Evolutionary conservation across 2,113 vertebrate species (phyloP), one percentile per base, ranked within the genome.

Genomic region (Ceyx melanurus): DNA sequence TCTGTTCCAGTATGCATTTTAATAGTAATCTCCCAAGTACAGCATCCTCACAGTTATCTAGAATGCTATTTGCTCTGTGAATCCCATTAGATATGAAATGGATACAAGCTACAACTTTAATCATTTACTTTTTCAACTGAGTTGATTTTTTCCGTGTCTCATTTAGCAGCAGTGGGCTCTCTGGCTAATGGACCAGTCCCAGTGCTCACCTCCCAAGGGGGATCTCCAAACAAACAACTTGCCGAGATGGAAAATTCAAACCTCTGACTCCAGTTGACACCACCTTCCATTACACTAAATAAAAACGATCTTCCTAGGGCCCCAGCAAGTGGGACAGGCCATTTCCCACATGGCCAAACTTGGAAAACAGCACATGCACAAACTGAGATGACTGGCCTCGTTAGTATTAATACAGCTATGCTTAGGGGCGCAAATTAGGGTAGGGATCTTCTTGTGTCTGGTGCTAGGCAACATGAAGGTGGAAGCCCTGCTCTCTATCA

Each of bases 241-340:
- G 0, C 43, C 1, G 29, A 80, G 89, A 93, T 45, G 75, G 87
- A 93, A 94, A 50, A 91, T 92, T 80, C 89, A 93, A 85, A 85
- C 75, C 64, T 57, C 81, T 60, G 91, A 73, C 91, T 92, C 75
- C 94, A 94, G 89, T 81, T 93, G 91, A 90, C 84, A 82, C 62
- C 87, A 89, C 74, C 84, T 79, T 93, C 87, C 75, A 80, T 85
- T 80, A 95, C 81, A 74, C 51, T 56, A 79, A 76, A 85, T 64
- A 89, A 91, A 72, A 82, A 33, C n/a, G 10, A 25, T 64, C 84
- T 86, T 93, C 90, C 17, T 28, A 70, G 40, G 29, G 89, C 56
- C 53, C 33, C 77, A 84, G 89, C 33, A 35, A 72, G 64, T 10
- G 56, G 45, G 66, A 75, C 2, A 4, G 84, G 74, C 61, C 64